Conservation (phyloP, 2,888 invertebrate genomes). For the Pimpla rufipes region DNA sequence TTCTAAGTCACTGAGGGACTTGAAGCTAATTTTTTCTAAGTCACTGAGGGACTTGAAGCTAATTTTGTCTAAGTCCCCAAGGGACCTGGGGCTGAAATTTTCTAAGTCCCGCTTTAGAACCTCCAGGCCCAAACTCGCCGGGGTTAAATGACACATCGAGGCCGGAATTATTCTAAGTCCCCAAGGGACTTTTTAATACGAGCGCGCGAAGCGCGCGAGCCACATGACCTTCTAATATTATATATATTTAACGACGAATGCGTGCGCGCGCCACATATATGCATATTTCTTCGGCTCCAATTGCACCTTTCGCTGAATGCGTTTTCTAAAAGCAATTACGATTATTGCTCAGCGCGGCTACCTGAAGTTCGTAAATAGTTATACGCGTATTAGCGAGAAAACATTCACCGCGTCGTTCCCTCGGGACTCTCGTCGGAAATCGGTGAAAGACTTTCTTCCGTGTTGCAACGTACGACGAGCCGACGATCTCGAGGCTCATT, state of each 20-base stretch:
- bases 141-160: too few relatives aligned
- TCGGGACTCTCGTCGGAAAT: constrained; percentile 6
- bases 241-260: neutral
- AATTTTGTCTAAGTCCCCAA: too few relatives aligned
- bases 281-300: neutral
- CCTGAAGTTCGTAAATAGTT: neutral
- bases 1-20: too few relatives aligned
- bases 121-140: too few relatives aligned
- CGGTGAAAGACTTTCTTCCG: constrained; percentile 36
- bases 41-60: too few relatives aligned
- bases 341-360: constrained; percentile 14
- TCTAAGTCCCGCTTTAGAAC: too few relatives aligned
- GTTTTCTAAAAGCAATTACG: constrained; percentile 32
- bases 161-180: too few relatives aligned
- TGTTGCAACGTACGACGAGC: neutral
- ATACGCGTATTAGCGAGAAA: neutral
- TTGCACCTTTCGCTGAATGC: neutral
- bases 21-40: too few relatives aligned
- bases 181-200: too few relatives aligned
- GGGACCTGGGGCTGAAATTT: too few relatives aligned
- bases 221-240: too few relatives aligned
- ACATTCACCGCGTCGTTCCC: constrained; percentile 19
- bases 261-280: neutral
- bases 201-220: too few relatives aligned
- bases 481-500: constrained; percentile 21